phyloP scores from a whole-genome alignment of 2,888 invertebrate genomes.

The Cetonia aurata region DNA sequence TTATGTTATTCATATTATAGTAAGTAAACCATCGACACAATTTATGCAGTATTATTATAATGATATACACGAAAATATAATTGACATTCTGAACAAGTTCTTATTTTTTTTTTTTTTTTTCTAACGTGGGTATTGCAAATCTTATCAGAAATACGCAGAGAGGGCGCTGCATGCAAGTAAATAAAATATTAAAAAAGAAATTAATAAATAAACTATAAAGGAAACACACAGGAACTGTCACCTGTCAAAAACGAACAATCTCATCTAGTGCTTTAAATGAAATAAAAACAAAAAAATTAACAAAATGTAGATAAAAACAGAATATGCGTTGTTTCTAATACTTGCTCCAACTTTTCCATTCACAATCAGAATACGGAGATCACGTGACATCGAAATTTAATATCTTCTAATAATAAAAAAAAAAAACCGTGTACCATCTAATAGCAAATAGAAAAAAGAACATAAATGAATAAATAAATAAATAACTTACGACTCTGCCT shows the following conservation, averaged over 20 bases:
- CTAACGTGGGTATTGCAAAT: slow-evolving; percentile 40
- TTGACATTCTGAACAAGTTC: background rate
- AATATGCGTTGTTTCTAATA: too few relatives aligned
- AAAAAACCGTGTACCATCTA: too few relatives aligned
- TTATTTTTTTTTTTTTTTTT: slow-evolving; percentile 2
- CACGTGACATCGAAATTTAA: slow-evolving; percentile 24
- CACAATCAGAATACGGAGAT: slow-evolving; percentile 11
- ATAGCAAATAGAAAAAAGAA: background rate
- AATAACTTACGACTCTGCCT: background rate
- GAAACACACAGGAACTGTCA: slow-evolving; percentile 10
- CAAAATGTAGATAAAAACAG: too few relatives aligned
- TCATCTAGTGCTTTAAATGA: background rate
- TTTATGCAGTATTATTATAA: background rate
- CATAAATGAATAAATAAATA: slow-evolving; percentile 5
- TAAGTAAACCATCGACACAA: background rate
- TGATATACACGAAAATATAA: too few relatives aligned
- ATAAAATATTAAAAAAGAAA: background rate
- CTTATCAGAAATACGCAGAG: background rate
- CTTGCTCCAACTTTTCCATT: background rate
- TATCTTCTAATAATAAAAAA: too few relatives aligned
- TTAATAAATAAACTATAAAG: slow-evolving; percentile 10
- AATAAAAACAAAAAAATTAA: background rate
- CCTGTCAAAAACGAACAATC: slow-evolving; percentile 12
- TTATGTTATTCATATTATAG: slow-evolving; percentile 7
- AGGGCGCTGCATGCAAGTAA: slow-evolving; percentile 40